Evolutionary conservation across 1,140 invertebrate species (phyloP).

Genomic region (Caenorhabditis briggsae): DNA sequence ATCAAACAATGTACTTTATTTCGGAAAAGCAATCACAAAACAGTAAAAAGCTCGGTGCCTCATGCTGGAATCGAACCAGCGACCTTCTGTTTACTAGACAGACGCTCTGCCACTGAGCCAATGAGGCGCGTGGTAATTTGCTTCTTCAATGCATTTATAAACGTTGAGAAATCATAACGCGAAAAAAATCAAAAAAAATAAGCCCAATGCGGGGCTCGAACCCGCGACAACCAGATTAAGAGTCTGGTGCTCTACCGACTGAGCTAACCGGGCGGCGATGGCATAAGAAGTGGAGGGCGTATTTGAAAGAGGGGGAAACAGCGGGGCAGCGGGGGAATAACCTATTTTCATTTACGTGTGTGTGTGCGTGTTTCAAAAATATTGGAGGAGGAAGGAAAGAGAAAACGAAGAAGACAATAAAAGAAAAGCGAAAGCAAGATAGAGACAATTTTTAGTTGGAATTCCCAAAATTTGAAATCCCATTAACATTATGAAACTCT

Average conservation of each 20-base stretch:
- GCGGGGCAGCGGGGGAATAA: neutral
- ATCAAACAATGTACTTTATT: too few species aligned
- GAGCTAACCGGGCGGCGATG: constrained; percentile 75
- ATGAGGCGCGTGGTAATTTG: constrained; percentile 59
- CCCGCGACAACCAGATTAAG: constrained; percentile 78
- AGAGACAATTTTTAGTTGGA: too few species aligned
- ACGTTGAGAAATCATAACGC: neutral
- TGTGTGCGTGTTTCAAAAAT: too few species aligned
- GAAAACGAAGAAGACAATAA: too few species aligned
- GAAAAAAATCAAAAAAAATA: constrained; percentile 76
- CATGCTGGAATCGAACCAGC: constrained; percentile 73
- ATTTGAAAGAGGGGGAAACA: neutral
- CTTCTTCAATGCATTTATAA: neutral
- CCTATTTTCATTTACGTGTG: too few species aligned
- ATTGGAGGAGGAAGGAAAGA: too few species aligned
- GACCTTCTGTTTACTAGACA: constrained; percentile 73
- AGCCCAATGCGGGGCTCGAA: constrained; percentile 78
- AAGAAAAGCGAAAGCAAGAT: too few species aligned
- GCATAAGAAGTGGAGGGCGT: neutral
- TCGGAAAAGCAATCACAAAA: neutral
- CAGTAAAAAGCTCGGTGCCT: constrained; percentile 60
- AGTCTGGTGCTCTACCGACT: constrained; percentile 78
- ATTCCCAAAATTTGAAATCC: too few species aligned
- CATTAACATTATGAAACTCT: too few species aligned
- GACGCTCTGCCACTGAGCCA: constrained; percentile 73